phyloP scores from a whole-genome alignment of 2,113 vertebrate genomes.

The Tupaia chinensis region DNA sequence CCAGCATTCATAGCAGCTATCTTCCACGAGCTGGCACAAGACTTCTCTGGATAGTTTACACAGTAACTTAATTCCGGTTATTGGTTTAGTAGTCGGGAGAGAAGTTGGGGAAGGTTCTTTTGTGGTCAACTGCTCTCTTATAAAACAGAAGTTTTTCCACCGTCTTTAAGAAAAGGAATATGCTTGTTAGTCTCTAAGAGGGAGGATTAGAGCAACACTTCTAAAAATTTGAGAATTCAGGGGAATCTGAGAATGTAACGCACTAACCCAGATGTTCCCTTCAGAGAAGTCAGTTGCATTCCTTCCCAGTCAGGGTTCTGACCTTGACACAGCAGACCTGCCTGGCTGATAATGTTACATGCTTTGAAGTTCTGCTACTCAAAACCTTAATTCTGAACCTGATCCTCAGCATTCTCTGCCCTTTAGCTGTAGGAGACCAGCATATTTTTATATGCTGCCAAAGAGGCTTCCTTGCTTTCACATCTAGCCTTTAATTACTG shows the following conservation, averaged over 20 bases:
- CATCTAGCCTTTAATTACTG: slow-evolving; percentile 55
- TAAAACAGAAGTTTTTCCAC: not conserved
- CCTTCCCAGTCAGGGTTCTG: not conserved
- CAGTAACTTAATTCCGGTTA: not conserved
- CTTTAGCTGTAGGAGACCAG: not conserved
- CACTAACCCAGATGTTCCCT: not conserved
- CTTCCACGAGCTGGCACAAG: not conserved
- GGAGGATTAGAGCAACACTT: not conserved
- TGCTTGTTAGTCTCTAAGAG: not conserved
- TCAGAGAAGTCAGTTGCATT: not conserved
- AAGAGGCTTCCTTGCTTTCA: not conserved
- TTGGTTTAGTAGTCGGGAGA: not conserved
- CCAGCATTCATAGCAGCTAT: not conserved
- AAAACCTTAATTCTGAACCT: slow-evolving; percentile 1
- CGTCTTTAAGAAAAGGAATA: not conserved
- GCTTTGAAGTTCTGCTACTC: not conserved
- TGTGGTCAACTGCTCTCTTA: not conserved
- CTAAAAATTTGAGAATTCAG: not conserved
- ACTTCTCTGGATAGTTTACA: not conserved
- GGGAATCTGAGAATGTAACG: not conserved
- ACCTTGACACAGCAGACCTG: not conserved
- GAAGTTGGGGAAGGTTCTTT: not conserved
- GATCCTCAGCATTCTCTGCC: not conserved
- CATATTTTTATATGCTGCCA: not conserved
- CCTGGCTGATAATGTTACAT: not conserved